Evolutionary conservation across 2,888 invertebrate species (phyloP).

Genomic region (Galerucella calmariensis): DNA sequence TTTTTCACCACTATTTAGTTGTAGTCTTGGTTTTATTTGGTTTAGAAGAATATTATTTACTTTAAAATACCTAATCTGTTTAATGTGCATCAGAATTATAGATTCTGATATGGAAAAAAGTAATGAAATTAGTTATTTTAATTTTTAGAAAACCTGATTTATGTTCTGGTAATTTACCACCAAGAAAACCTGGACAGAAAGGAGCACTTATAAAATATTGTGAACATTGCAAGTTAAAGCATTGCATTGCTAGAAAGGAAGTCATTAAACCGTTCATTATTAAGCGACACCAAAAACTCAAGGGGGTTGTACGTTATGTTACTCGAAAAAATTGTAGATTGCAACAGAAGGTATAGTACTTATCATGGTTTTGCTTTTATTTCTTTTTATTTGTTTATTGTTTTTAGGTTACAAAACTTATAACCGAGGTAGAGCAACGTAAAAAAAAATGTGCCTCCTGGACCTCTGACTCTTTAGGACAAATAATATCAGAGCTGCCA

Average conservation of each 20-base stretch:
- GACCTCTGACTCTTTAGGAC: not conserved
- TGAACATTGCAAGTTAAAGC: not conserved
- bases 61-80: not conserved
- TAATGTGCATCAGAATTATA: not conserved
- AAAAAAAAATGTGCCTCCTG: not conserved
- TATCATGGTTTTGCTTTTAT: not conserved
- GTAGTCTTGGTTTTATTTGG: not conserved
- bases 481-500: not conserved
- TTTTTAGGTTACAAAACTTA: not conserved
- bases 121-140: not conserved
- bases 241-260: not conserved
- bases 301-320: not conserved
- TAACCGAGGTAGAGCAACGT: not conserved
- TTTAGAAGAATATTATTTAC: not conserved
- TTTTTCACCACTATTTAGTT: not conserved
- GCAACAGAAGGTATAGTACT: not conserved
- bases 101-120: not conserved
- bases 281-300: not conserved
- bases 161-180: not conserved
- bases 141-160: not conserved
- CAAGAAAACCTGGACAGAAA: not conserved
- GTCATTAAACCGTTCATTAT: not conserved
- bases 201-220: constrained; percentile 1
- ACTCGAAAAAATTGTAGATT: not conserved
- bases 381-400: not conserved